Conservation (phyloP, 2,888 invertebrate genomes). For the Leucoptera coffeella region DNA sequence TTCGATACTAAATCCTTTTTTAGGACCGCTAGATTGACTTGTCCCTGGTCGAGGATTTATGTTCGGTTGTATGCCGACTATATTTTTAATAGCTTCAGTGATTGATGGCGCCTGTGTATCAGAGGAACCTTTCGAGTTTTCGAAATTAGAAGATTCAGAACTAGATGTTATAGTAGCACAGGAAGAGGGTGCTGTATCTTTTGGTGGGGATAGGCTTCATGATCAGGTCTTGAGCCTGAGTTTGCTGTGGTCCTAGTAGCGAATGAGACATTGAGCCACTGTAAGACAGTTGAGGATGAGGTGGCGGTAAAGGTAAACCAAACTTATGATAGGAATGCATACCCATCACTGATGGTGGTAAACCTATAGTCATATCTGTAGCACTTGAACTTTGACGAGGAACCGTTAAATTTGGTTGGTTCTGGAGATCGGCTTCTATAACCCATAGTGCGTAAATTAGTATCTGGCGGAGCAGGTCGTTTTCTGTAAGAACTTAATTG, state of each 20-base stretch:
- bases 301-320: constrained; percentile 38
- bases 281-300: constrained; percentile 35
- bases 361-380: constrained; percentile 22
- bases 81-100: constrained; percentile 42
- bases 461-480: constrained; percentile 49
- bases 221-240: constrained; percentile 45
- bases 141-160: constrained; percentile 20
- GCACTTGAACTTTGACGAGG: constrained; percentile 26
- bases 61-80: constrained; percentile 42
- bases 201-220: constrained; percentile 47
- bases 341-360: constrained; percentile 30
- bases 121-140: constrained; percentile 17
- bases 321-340: constrained; percentile 46
- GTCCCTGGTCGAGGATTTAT: constrained; percentile 44
- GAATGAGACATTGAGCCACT: constrained; percentile 26
- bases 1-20: constrained; percentile 85
- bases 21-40: constrained; percentile 57
- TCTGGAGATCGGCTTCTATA: constrained; percentile 42
- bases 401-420: constrained; percentile 42
- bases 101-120: constrained; percentile 25
- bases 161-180: constrained; percentile 31
- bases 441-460: constrained; percentile 27
- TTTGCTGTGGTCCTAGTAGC: constrained; percentile 39
- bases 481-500: constrained; percentile 53
- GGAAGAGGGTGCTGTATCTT: constrained; percentile 29